A percentile compares a stretch with the other conserved stretches of the same genome.
These are phyloP conservation scores for Omphaloscelis lunosa DNA, from an alignment of 2,888 invertebrate genomes.

Conservation along the genomic window DNA sequence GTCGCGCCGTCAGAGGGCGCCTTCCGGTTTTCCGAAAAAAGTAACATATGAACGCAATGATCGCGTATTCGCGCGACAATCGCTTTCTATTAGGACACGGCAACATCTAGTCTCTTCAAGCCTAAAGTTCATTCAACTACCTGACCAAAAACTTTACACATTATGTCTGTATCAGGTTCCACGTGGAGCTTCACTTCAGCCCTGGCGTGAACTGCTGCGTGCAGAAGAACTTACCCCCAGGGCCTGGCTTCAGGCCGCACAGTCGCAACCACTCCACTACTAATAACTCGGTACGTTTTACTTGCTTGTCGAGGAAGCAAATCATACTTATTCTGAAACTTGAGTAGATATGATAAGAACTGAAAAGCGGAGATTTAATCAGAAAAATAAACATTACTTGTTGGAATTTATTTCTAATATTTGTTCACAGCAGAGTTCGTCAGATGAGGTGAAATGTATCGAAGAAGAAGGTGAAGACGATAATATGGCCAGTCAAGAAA, in stretches of 20 bases:
- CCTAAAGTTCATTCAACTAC: neutral
- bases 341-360: neutral
- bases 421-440: constrained; percentile 88
- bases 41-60: no score
- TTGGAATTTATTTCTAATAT: neutral
- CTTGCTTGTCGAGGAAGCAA: neutral
- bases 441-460: constrained; percentile 93
- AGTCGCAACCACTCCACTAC: constrained; percentile 95
- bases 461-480: constrained; percentile 93
- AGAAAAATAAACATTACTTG: no score
- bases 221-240: constrained; percentile 97
- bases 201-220: constrained; percentile 99
- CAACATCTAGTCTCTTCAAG: no score
- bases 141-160: neutral
- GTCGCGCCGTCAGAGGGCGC: no score
- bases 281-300: constrained; percentile 86
- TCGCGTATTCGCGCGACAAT: no score
- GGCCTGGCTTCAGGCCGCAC: constrained; percentile 98
- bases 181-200: constrained; percentile 99
- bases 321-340: neutral
- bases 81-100: no score
- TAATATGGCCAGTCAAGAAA: constrained; percentile 89
- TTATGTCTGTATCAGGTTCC: constrained; percentile 92
- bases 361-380: neutral
- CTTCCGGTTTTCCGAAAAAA: no score